Base-by-base conservation (phyloP, 2,888 invertebrate genomes). In the Temnothorax unifasciatus region DNA sequence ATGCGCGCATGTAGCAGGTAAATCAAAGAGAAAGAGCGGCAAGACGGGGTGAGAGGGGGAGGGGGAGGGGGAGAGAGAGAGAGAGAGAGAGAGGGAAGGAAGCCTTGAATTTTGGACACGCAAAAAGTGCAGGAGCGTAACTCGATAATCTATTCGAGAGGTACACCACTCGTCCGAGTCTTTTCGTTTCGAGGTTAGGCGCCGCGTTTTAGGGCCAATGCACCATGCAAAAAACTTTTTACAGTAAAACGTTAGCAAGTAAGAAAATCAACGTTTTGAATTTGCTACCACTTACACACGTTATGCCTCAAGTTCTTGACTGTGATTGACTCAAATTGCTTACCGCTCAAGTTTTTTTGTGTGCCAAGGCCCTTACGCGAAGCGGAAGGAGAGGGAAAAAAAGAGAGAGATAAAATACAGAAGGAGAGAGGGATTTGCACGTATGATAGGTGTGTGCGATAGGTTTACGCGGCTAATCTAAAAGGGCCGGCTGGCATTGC, bases 361-460 rank as follows among this genome's bases (percentile, higher is more conserved):
- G 3, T 29, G 29, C 29, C 29, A 29, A 29, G 29, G 29, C 29
- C 3, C 29, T 29, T 29, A 3, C 3, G 29, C 29, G 29, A 29
- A 29, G 29, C 29, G 29, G 29, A 29, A 29, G 15, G 47, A 5
- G 5, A 2, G 2, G 47, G 47, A 1, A 18, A 34, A 11, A 41
- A 11, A 41, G n/a, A n/a, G n/a, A 41, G 89, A 87, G 3, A 29
- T 29, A 29, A 29, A 29, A 29, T 2, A 29, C 29, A 29, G 25
- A 25, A 25, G 29, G 29, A 25, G 25, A 25, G 25, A 25, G 25
- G 29, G 29, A 29, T 13, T 47, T 5, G 47, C 2, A 1, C 85
- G 84, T 86, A 90, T 13, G 38, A 64, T 21, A 90, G 90, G 89
- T 89, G 92, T 90, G 90, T 88, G 87, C n/a, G n/a, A n/a, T n/a